Evolutionary conservation across 2,888 invertebrate genomes (phyloP).

Genomic region (Panorpa germanica): DNA sequence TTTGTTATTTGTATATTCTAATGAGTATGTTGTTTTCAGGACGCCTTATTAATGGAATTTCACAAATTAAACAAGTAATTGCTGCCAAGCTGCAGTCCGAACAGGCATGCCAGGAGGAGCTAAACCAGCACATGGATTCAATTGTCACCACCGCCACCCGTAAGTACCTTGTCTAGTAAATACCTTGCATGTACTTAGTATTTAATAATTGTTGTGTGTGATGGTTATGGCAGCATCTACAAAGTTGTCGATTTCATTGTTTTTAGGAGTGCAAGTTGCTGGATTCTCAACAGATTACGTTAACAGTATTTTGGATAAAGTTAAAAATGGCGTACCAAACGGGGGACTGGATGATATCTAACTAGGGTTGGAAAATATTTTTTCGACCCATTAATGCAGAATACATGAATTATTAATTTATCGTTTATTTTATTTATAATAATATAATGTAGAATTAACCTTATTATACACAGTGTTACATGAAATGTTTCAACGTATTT

Average conservation of each 20-base stretch:
- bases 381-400: too few species aligned
- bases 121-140: slow-evolving; percentile 50
- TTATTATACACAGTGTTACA: too few species aligned
- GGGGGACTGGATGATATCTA: slow-evolving; percentile 61
- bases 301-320: slow-evolving; percentile 75
- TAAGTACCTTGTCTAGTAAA: slow-evolving; percentile 27
- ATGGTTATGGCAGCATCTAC: not conserved
- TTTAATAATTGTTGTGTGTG: too few species aligned
- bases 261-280: slow-evolving; percentile 70
- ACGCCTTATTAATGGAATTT: slow-evolving; percentile 57
- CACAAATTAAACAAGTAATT: slow-evolving; percentile 56
- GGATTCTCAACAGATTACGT: slow-evolving; percentile 88
- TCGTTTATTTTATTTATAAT: too few species aligned
- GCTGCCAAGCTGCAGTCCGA: slow-evolving; percentile 33
- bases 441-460: too few species aligned
- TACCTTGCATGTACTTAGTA: too few species aligned
- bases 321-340: slow-evolving; percentile 57
- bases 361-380: too few species aligned
- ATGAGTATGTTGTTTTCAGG: slow-evolving; percentile 30
- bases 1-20: slow-evolving; percentile 9
- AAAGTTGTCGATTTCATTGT: slow-evolving; percentile 10
- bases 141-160: slow-evolving; percentile 50
- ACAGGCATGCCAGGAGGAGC: slow-evolving; percentile 36
- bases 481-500: too few species aligned
- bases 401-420: too few species aligned